phyloP scores from a whole-genome alignment of 2,888 invertebrate genomes.

The Melinopterus prodromus region DNA sequence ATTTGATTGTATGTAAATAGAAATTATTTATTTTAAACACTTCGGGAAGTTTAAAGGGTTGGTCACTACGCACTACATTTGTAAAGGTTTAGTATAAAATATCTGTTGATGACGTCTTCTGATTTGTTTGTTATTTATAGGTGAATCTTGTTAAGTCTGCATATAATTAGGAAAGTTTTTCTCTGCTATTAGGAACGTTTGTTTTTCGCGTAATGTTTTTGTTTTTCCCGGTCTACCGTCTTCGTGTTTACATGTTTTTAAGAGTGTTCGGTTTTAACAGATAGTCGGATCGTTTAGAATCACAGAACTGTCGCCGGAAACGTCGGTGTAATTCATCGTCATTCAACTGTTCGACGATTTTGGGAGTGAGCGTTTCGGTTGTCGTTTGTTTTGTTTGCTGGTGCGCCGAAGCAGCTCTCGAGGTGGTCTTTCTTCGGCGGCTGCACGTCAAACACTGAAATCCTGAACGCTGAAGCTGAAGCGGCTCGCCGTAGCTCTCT shows the following conservation, averaged over 20 bases:
- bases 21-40: background rate
- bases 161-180: background rate
- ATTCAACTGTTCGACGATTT: background rate
- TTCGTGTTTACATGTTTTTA: background rate
- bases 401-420: background rate
- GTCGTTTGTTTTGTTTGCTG: background rate
- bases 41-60: background rate
- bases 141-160: background rate
- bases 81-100: constrained; percentile 9
- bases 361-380: background rate
- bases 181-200: background rate
- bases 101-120: constrained; percentile 13
- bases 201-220: background rate
- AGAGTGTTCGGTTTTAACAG: background rate
- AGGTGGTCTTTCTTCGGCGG: background rate
- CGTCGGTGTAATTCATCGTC: background rate
- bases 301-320: background rate
- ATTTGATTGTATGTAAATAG: background rate
- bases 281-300: background rate
- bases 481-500: background rate
- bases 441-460: background rate
- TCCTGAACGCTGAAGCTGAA: constrained; percentile 4
- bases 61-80: constrained; percentile 9
- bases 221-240: background rate
- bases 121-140: background rate